These are phyloP conservation scores for Dioctria linearis DNA, from an alignment of 2,888 invertebrate genomes.

Conservation along the genomic window DNA sequence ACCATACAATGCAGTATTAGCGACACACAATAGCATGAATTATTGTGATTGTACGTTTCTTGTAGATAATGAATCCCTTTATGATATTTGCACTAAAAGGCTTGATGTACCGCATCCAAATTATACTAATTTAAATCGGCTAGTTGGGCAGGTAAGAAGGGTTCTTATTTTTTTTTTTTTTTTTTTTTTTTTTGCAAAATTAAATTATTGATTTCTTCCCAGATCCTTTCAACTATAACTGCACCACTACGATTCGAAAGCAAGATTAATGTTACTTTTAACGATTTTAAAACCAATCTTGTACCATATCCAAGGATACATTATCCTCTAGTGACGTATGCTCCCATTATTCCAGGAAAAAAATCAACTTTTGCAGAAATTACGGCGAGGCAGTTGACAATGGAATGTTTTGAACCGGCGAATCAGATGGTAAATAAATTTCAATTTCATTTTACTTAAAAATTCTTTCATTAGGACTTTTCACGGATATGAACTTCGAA, in stretches of 20 bases:
- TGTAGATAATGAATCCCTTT: conserved; percentile 83
- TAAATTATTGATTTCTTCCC: background rate
- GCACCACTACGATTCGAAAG: conserved; percentile 81
- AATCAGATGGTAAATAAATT: conserved; percentile 76
- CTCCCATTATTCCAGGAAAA: conserved; percentile 71
- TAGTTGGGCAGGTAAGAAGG: conserved; percentile 69
- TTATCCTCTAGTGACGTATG: conserved; percentile 85
- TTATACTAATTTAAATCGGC: conserved; percentile 88
- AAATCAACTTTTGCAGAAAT: background rate
- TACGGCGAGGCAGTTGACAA: conserved; percentile 78
- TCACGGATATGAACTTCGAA: too few relatives aligned
- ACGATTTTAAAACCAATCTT: conserved; percentile 85
- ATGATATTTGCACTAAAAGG: conserved; percentile 82
- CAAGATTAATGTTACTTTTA: conserved; percentile 77
- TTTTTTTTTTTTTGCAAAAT: conserved; percentile 65
- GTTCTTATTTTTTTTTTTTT: conserved; percentile 63
- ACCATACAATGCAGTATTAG: conserved; percentile 82
- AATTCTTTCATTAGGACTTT: too few relatives aligned
- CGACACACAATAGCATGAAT: conserved; percentile 80
- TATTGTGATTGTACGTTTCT: conserved; percentile 80
- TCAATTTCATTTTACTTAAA: background rate
- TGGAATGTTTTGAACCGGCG: conserved; percentile 85
- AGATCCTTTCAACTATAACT: conserved; percentile 79
- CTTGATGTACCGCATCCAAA: conserved; percentile 85
- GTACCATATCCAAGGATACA: conserved; percentile 92